Conservation (phyloP, 2,888 invertebrate species). For the Brenthis daphne region DNA sequence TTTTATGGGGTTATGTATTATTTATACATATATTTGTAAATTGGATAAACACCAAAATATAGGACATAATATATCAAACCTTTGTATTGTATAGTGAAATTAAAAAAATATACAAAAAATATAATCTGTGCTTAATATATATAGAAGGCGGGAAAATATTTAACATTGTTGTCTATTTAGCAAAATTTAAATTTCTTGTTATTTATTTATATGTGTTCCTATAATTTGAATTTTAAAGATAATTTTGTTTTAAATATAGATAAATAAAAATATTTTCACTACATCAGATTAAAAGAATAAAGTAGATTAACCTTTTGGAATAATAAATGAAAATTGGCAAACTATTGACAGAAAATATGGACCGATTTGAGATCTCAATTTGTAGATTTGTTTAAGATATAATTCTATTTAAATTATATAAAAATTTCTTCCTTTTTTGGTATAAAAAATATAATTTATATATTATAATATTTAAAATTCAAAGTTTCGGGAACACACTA, state of each 20-base stretch:
- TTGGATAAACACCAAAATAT: background rate
- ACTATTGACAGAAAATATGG: too few relatives aligned
- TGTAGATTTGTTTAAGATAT: too few relatives aligned
- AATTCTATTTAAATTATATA: too few relatives aligned
- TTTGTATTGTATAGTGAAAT: conserved; percentile 19
- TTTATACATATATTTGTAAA: conserved; percentile 5
- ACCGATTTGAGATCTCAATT: too few relatives aligned
- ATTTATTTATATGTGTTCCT: background rate
- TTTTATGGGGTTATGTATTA: background rate
- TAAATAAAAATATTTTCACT: too few relatives aligned
- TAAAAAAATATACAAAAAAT: conserved; percentile 2
- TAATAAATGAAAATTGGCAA: too few relatives aligned
- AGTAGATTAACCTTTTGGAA: too few relatives aligned
- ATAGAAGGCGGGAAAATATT: conserved; percentile 21
- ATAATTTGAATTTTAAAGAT: conserved; percentile 4
- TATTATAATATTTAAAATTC: background rate
- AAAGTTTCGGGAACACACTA: conserved; percentile 1
- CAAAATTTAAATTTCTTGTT: conserved; percentile 19
- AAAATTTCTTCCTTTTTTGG: too few relatives aligned
- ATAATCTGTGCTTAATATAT: conserved; percentile 11
- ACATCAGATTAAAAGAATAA: too few relatives aligned
- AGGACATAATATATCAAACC: conserved; percentile 1
- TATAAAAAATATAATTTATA: too few relatives aligned
- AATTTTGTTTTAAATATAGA: background rate
- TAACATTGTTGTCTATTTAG: conserved; percentile 29